Conservation (phyloP, 2,888 invertebrate species). For the Epinotia brunnichana region DNA sequence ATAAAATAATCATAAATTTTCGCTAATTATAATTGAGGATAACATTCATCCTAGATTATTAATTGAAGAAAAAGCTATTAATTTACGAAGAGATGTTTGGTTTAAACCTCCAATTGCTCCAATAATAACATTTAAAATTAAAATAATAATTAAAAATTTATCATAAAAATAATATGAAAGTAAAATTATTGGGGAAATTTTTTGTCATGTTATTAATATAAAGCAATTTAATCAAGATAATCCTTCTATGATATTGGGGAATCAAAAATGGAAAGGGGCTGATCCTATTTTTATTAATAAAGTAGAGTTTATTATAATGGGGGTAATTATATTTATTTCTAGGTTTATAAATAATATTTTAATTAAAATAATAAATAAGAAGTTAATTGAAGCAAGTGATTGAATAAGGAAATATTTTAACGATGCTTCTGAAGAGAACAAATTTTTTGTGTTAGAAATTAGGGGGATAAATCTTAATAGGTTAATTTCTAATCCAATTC, state of each 20-base stretch:
- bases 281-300: slow-evolving; percentile 84
- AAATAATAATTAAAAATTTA: slow-evolving; percentile 71
- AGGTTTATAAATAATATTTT: slow-evolving; percentile 69
- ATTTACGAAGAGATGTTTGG: slow-evolving; percentile 82
- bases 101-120: slow-evolving; percentile 82
- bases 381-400: slow-evolving; percentile 83
- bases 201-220: slow-evolving; percentile 86
- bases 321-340: slow-evolving; percentile 60
- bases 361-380: slow-evolving; percentile 78
- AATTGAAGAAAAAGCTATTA: slow-evolving; percentile 86
- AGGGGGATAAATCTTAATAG: slow-evolving; percentile 84
- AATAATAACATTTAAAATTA: slow-evolving; percentile 75
- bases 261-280: slow-evolving; percentile 85
- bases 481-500: slow-evolving; percentile 87
- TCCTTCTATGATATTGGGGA: slow-evolving; percentile 84
- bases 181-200: slow-evolving; percentile 85
- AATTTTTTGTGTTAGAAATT: slow-evolving; percentile 76
- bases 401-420: slow-evolving; percentile 85
- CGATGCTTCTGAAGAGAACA: slow-evolving; percentile 80
- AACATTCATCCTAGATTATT: slow-evolving; percentile 85
- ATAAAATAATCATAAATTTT: slow-evolving; percentile 77
- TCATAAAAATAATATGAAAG: slow-evolving; percentile 75
- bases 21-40: slow-evolving; percentile 70
- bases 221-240: slow-evolving; percentile 82
- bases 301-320: slow-evolving; percentile 68